Conservation (phyloP, 2,113 vertebrate species). For the Notarius quadriscutis region DNA sequence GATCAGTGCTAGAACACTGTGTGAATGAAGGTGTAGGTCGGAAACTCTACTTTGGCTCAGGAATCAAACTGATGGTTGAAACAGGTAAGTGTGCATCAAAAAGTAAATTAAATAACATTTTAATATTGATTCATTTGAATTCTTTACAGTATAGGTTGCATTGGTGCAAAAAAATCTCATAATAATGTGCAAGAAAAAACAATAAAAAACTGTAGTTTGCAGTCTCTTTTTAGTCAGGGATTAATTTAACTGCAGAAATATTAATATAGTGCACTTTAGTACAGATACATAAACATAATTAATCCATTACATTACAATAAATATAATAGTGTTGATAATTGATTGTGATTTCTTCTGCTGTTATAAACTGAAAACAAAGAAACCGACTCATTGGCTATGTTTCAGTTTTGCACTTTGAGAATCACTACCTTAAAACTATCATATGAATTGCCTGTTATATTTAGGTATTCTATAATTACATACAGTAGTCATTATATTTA, state of each 20-base stretch:
- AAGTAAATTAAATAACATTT: not conserved
- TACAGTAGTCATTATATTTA: not conserved
- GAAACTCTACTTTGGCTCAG: conserved; percentile 34
- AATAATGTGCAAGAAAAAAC: not conserved
- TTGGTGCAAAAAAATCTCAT: too few species aligned
- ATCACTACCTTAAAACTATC: not conserved
- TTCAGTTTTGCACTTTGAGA: not conserved
- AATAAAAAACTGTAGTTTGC: not conserved
- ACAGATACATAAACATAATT: not conserved
- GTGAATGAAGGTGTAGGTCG: conserved; percentile 19
- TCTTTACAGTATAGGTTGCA: too few species aligned
- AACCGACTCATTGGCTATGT: not conserved
- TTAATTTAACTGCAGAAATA: not conserved
- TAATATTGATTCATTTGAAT: not conserved
- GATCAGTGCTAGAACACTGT: conserved; percentile 4
- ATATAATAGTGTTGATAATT: not conserved
- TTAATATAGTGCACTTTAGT: not conserved
- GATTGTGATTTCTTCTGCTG: not conserved
- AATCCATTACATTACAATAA: not conserved
- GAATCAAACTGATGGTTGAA: conserved; percentile 38
- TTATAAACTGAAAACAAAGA: not conserved
- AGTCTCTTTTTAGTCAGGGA: too few species aligned
- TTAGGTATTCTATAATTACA: not conserved
- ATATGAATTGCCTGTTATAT: not conserved
- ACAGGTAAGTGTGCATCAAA: conserved; percentile 23